Evolutionary conservation across 1,140 invertebrate genomes (phyloP).

Genomic region (Charaxes varanes): DNA sequence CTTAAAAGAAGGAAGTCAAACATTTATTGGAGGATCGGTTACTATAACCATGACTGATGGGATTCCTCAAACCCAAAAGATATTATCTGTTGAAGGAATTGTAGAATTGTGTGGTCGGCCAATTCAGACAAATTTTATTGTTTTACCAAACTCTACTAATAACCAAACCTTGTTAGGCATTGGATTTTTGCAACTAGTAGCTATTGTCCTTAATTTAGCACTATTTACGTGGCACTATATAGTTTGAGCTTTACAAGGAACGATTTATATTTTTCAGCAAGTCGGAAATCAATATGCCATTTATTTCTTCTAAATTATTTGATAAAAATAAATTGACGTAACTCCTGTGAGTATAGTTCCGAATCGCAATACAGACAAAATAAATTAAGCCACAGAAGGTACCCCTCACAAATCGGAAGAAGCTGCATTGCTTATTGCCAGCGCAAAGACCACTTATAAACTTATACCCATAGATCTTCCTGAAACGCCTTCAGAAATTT

Average conservation of each 20-base stretch:
- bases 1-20: constrained; percentile 1
- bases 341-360: too few species aligned
- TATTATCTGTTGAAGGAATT: constrained; percentile 1
- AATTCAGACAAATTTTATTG: constrained; percentile 14
- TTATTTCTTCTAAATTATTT: too few species aligned
- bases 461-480: too few species aligned
- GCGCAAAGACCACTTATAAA: too few species aligned
- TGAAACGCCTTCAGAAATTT: too few species aligned
- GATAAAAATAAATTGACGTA: too few species aligned
- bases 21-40: neutral
- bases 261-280: constrained; percentile 2
- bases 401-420: too few species aligned
- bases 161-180: constrained; percentile 20
- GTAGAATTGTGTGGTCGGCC: constrained; percentile 5
- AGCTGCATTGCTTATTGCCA: too few species aligned
- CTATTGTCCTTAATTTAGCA: constrained; percentile 19
- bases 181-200: constrained; percentile 18
- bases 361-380: too few species aligned
- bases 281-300: too few species aligned
- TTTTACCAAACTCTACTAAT: constrained; percentile 10
- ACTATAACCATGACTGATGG: constrained; percentile 13
- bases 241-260: constrained; percentile 11
- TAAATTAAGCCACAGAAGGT: too few species aligned
- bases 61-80: neutral
- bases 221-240: constrained; percentile 15